phyloP scores from a whole-genome alignment of 1,140 invertebrate genomes.

The Phortica variegata region DNA sequence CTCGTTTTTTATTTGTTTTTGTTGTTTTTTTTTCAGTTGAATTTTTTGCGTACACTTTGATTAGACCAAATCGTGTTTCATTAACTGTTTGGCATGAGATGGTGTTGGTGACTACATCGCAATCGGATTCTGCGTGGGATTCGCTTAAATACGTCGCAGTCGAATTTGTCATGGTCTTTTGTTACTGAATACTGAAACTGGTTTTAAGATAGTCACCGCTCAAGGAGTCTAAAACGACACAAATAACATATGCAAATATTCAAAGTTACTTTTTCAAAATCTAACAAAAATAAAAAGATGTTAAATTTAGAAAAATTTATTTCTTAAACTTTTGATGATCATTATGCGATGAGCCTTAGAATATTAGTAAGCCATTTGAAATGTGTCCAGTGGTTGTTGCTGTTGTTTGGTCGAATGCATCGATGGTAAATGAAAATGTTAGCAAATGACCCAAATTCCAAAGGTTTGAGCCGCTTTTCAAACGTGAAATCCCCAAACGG shows the following conservation, averaged over 20 bases:
- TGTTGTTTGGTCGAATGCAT: no score
- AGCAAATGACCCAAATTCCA: constrained; percentile 50
- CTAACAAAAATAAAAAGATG: constrained; percentile 15
- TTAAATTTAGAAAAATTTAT: constrained; percentile 15
- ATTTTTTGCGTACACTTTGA: no score
- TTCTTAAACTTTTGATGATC: constrained; percentile 10
- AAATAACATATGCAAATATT: background rate
- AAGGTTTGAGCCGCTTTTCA: no score
- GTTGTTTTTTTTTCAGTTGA: no score
- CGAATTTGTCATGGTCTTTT: constrained; percentile 19
- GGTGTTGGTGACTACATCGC: constrained; percentile 21
- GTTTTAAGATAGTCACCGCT: constrained; percentile 45
- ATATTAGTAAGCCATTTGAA: no score
- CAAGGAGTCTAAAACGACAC: constrained; percentile 32
- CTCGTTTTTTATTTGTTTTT: constrained; percentile 12
- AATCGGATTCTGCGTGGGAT: constrained; percentile 48
- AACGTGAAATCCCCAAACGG: no score
- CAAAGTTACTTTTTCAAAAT: background rate
- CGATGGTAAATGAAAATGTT: constrained; percentile 9
- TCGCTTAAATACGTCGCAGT: constrained; percentile 34
- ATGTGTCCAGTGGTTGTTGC: no score
- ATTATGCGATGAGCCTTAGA: background rate
- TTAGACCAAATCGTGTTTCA: constrained; percentile 52
- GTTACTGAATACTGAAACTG: constrained; percentile 31
- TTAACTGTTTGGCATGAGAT: constrained; percentile 41